Conservation (phyloP, 2,113 vertebrate genomes). For the Catharus minimus region DNA sequence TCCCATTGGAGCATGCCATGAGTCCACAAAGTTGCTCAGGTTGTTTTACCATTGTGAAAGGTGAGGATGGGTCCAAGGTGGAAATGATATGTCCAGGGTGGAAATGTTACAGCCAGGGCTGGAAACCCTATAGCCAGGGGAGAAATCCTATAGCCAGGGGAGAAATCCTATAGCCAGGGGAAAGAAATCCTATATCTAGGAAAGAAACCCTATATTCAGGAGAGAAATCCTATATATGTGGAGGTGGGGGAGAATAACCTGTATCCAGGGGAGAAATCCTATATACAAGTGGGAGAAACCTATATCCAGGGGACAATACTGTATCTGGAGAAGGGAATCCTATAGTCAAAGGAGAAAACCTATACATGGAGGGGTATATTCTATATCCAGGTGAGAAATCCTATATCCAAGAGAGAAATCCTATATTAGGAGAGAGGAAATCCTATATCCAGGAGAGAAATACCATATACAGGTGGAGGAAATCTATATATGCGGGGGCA, state of each 20-base stretch:
- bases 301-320: not conserved
- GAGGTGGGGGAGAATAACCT: not conserved
- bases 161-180: not conserved
- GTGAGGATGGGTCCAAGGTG: not conserved
- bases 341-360: not conserved
- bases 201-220: not conserved
- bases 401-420: not conserved
- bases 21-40: not conserved
- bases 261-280: not conserved
- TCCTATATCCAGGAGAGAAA: not conserved
- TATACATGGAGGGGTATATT: not conserved
- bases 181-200: not conserved
- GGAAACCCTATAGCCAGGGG: not conserved
- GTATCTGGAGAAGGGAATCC: not conserved
- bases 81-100: not conserved
- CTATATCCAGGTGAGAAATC: not conserved
- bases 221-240: not conserved
- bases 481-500: not conserved
- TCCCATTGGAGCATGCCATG: accelerated
- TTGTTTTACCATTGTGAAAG: not conserved
- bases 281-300: not conserved
- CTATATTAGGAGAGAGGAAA: not conserved
- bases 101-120: not conserved
- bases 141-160: not conserved
- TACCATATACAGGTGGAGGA: not conserved